phyloP scores from a whole-genome alignment of 2,888 invertebrate genomes.

The Penaeus monodon region DNA sequence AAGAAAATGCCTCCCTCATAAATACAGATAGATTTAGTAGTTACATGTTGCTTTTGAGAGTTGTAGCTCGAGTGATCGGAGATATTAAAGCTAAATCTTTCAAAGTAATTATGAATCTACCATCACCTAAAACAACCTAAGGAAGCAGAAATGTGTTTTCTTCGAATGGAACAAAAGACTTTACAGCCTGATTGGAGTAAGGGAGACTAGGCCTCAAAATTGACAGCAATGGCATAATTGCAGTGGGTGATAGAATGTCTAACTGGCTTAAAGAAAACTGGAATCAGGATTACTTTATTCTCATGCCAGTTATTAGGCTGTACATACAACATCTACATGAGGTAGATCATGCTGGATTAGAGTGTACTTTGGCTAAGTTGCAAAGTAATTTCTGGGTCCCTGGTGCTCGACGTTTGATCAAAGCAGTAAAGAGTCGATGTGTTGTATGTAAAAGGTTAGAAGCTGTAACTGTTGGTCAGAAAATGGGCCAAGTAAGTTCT shows the following conservation, averaged over 20 bases:
- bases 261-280: no score
- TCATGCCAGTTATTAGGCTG: no score
- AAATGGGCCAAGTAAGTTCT: no score
- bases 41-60: neutral
- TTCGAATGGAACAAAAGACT: neutral
- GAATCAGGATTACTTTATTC: no score
- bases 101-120: neutral
- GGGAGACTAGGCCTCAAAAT: neutral
- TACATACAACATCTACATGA: no score
- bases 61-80: neutral
- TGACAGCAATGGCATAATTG: neutral
- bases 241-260: constrained; percentile 1
- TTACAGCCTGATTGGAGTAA: neutral
- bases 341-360: no score
- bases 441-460: no score
- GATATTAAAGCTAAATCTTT: neutral
- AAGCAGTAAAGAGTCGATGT: no score
- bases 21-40: neutral
- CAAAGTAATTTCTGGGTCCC: no score
- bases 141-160: neutral
- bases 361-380: no score
- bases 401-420: no score
- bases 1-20: neutral
- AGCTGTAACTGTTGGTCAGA: no score
- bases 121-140: neutral